Percentiles rank a stretch among this genome's conserved stretches.
Evolutionary conservation across 2,797 vertebrate species (phyloP).

Genomic region (Diplodus sargus): DNA sequence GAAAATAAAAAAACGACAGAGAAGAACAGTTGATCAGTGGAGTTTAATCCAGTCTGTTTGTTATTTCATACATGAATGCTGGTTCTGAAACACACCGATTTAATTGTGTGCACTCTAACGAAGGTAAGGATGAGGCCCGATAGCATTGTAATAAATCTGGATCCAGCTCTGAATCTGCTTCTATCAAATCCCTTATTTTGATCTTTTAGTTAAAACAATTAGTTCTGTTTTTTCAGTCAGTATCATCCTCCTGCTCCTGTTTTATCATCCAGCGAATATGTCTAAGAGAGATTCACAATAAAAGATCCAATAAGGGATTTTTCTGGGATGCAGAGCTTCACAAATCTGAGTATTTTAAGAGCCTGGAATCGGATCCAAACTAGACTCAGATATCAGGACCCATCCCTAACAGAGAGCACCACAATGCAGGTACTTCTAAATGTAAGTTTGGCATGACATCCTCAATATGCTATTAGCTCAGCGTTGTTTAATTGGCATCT

Average conservation of each 20-base stretch:
- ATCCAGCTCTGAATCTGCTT: not conserved
- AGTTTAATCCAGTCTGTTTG: constrained; percentile 65
- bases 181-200: not conserved
- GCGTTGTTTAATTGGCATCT: constrained; percentile 40
- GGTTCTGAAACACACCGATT: constrained; percentile 59
- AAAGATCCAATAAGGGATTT: constrained; percentile 21
- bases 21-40: constrained; percentile 35
- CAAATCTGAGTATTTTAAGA: not conserved
- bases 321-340: not conserved
- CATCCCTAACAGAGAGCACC: constrained; percentile 6
- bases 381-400: not conserved
- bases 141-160: constrained; percentile 4
- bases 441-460: constrained; percentile 22
- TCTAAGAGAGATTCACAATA: not conserved
- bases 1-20: not conserved
- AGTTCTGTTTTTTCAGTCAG: not conserved
- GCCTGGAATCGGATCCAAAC: not conserved
- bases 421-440: constrained; percentile 28
- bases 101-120: constrained; percentile 23
- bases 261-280: too few species aligned
- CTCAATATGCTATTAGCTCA: constrained; percentile 1
- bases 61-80: constrained; percentile 58
- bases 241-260: not conserved
- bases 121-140: not conserved
- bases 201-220: not conserved